A percentile compares a stretch with the other conserved stretches of the same genome.
These are phyloP conservation scores for Malacoraja senta DNA, from an alignment of 2,797 vertebrate species.

Conservation along the genomic window DNA sequence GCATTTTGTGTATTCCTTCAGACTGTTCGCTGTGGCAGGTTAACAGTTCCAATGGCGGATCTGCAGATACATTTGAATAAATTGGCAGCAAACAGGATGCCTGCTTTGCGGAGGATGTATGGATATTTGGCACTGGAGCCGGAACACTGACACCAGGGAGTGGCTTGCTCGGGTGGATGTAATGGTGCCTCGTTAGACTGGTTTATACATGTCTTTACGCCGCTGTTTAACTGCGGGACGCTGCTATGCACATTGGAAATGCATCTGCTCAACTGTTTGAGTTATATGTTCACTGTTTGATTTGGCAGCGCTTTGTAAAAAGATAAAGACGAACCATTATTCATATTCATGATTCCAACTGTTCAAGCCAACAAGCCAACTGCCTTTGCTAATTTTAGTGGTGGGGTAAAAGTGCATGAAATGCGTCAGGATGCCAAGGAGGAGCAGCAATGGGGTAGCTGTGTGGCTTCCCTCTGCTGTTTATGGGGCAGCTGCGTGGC, in stretches of 20 bases:
- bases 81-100: not conserved
- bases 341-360: constrained; percentile 38
- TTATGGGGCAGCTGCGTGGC: not conserved
- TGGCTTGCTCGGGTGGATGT: not conserved
- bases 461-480: not conserved
- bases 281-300: constrained; percentile 6
- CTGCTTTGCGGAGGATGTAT: not conserved
- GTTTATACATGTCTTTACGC: not conserved
- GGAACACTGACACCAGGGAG: not conserved
- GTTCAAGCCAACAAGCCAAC: constrained; percentile 44
- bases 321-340: not conserved
- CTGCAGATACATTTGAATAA: not conserved
- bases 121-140: not conserved
- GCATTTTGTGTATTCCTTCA: no score
- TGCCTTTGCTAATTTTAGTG: constrained; percentile 41
- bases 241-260: not conserved
- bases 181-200: not conserved
- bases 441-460: constrained; percentile 15
- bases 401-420: not conserved
- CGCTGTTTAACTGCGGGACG: not conserved
- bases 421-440: constrained; percentile 37
- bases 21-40: not conserved
- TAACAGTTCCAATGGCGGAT: not conserved
- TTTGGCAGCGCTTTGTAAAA: not conserved
- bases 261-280: not conserved